phyloP scores from a whole-genome alignment of 2,888 invertebrate species.

The Timandra comae region DNA sequence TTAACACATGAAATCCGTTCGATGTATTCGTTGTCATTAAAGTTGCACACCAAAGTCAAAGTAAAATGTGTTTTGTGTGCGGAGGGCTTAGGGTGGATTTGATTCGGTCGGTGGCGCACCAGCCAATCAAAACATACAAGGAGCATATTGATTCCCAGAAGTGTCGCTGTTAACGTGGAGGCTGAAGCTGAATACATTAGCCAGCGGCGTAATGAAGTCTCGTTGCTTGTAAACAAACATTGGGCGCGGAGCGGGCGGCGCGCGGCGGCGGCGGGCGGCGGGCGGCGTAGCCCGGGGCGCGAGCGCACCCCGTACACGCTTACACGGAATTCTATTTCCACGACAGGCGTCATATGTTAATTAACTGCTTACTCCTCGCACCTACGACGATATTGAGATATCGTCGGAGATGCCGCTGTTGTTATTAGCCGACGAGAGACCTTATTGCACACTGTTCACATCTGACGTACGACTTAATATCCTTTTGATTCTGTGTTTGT shows the following conservation, averaged over 20 bases:
- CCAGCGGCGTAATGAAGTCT: slow-evolving; percentile 77
- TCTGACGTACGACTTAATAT: slow-evolving; percentile 17
- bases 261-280: slow-evolving; percentile 30
- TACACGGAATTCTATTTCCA: slow-evolving; percentile 75
- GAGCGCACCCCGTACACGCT: slow-evolving; percentile 56
- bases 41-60: slow-evolving; percentile 34
- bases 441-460: slow-evolving; percentile 63
- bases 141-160: slow-evolving; percentile 77
- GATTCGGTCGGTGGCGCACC: slow-evolving; percentile 38
- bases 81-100: slow-evolving; percentile 43
- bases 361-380: slow-evolving; percentile 72
- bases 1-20: slow-evolving; percentile 75
- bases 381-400: slow-evolving; percentile 76
- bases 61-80: slow-evolving; percentile 54
- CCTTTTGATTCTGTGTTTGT: slow-evolving; percentile 14
- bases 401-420: slow-evolving; percentile 65
- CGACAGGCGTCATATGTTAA: slow-evolving; percentile 75
- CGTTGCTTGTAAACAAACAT: slow-evolving; percentile 76
- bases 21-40: slow-evolving; percentile 74
- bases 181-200: slow-evolving; percentile 78
- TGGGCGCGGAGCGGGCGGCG: slow-evolving; percentile 36
- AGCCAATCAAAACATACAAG: slow-evolving; percentile 77
- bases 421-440: slow-evolving; percentile 67
- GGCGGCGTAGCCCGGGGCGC: slow-evolving; percentile 51
- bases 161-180: slow-evolving; percentile 77